Evolutionary conservation across 1,140 invertebrate genomes (phyloP).

Genomic region (Drosophila ercepeae): DNA sequence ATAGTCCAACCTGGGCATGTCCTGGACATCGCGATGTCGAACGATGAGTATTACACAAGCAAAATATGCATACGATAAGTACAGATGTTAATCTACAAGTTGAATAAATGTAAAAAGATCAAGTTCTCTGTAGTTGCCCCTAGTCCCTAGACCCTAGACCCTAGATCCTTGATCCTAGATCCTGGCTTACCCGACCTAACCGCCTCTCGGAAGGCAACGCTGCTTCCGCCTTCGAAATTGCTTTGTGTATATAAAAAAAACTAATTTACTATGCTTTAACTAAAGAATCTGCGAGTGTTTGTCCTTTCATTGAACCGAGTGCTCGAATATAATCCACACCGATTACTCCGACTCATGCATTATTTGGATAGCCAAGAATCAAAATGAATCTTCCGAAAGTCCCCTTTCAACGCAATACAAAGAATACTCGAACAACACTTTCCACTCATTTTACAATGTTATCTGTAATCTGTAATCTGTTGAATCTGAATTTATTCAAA

Average conservation of each 20-base stretch:
- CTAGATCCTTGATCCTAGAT: conserved; percentile 18
- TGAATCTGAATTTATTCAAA: conserved; percentile 63
- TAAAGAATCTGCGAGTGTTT: conserved; percentile 28
- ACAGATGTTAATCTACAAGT: conserved; percentile 48
- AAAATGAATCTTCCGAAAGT: conserved; percentile 48
- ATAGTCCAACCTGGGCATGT: conserved; percentile 31
- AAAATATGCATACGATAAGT: conserved; percentile 64
- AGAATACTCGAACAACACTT: conserved; percentile 28
- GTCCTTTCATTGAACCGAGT: conserved; percentile 29
- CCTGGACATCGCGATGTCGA: conserved; percentile 51
- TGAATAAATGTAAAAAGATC: conserved; percentile 73
- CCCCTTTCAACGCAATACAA: conserved; percentile 16
- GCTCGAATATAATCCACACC: conserved; percentile 60
- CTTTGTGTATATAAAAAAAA: conserved; percentile 65
- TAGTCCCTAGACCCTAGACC: conserved; percentile 17
- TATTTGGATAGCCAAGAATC: conserved; percentile 63
- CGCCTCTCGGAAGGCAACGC: conserved; percentile 12
- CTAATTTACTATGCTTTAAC: conserved; percentile 35
- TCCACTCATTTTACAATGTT: conserved; percentile 49
- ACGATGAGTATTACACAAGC: conserved; percentile 64
- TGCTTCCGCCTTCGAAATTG: conserved; percentile 56
- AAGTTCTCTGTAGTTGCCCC: conserved; percentile 34
- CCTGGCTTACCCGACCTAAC: conserved; percentile 15
- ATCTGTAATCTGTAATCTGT: conserved; percentile 29
- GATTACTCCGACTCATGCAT: conserved; percentile 44